Conservation (phyloP, 2,113 vertebrate genomes). For the Paedocypris sp. region DNA sequence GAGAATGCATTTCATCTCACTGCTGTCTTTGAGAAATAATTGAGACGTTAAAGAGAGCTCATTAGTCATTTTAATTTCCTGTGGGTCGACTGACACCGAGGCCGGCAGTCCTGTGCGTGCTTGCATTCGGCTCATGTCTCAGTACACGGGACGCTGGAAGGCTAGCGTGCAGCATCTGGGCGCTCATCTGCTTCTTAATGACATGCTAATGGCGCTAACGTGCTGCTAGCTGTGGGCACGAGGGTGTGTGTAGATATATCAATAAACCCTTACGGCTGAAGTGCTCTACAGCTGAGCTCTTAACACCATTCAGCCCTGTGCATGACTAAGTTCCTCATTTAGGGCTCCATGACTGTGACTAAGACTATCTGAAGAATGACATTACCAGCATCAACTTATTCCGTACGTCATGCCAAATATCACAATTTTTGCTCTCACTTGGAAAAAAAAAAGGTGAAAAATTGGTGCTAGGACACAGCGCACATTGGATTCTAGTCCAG, state of each 20-base stretch:
- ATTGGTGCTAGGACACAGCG: too few species aligned
- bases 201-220: slow-evolving; percentile 12
- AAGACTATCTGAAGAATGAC: neutral
- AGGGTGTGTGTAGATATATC: neutral
- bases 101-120: neutral
- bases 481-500: too few species aligned
- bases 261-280: slow-evolving; percentile 4
- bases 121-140: neutral
- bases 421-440: too few species aligned
- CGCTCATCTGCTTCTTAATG: slow-evolving; percentile 20
- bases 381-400: neutral
- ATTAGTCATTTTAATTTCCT: neutral
- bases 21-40: too few species aligned
- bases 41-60: neutral
- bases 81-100: neutral
- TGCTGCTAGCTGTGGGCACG: neutral
- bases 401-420: too few species aligned
- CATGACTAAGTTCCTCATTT: neutral
- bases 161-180: slow-evolving; percentile 8
- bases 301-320: neutral
- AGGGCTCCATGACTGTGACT: neutral
- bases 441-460: too few species aligned
- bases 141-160: slow-evolving; percentile 1
- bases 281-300: neutral
- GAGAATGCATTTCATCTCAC: too few species aligned